phyloP scores from a whole-genome alignment of 2,888 invertebrate species.

The Eupithecia dodoneata region DNA sequence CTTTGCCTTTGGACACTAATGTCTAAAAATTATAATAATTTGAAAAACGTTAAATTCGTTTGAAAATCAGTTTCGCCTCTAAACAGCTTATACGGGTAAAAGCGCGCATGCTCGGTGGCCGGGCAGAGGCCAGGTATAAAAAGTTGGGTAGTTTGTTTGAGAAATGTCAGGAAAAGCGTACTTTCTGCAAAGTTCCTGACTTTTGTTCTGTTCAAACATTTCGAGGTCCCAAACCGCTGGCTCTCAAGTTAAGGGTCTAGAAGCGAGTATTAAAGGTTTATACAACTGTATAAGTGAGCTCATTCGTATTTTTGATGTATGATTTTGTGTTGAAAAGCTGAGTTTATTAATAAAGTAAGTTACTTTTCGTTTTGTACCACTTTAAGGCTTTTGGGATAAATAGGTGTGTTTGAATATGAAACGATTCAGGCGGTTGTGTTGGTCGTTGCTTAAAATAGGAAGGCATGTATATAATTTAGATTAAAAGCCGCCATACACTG shows the following conservation, averaged over 20 bases:
- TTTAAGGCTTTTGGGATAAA: background rate
- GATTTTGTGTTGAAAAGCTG: constrained; percentile 4
- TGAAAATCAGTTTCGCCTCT: background rate
- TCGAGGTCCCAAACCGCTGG: constrained; percentile 11
- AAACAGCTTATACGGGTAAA: background rate
- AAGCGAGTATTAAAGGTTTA: constrained; percentile 1
- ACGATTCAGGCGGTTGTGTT: no score
- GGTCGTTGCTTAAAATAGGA: no score
- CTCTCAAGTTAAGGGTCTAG: background rate
- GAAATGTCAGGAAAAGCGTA: constrained; percentile 29
- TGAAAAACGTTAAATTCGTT: background rate
- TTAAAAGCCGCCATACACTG: no score
- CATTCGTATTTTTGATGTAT: background rate
- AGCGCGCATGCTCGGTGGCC: background rate
- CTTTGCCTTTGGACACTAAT: no score
- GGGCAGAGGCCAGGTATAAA: constrained; percentile 27
- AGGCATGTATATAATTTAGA: no score
- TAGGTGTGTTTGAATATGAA: no score
- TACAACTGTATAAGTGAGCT: background rate
- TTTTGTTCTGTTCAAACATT: constrained; percentile 28
- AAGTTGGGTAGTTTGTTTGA: constrained; percentile 41
- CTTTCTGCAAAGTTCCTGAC: constrained; percentile 38
- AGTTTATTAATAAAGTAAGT: background rate
- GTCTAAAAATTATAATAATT: no score
- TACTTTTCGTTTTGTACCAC: background rate